These are phyloP conservation scores for Cephus runcator DNA, from an alignment of 2,888 invertebrate species.

Conservation along the genomic window DNA sequence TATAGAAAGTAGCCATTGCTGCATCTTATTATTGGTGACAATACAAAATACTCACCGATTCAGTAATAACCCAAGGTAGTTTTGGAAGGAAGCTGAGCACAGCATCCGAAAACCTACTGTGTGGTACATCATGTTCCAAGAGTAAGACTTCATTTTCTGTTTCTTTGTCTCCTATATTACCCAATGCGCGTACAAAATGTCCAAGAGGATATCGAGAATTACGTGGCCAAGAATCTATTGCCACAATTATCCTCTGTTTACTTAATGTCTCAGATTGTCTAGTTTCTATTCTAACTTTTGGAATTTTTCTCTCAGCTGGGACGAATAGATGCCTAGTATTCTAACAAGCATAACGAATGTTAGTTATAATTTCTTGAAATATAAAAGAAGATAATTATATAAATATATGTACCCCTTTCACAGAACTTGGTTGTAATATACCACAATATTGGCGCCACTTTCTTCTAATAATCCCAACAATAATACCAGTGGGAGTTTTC, in stretches of 20 bases:
- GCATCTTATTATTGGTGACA: not conserved
- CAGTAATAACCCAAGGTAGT: slow-evolving; percentile 88
- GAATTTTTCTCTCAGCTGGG: slow-evolving; percentile 93
- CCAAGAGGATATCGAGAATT: slow-evolving; percentile 94
- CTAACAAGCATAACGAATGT: slow-evolving; percentile 42
- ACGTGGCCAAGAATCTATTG: slow-evolving; percentile 96
- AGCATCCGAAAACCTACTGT: slow-evolving; percentile 93
- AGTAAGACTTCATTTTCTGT: slow-evolving; percentile 98
- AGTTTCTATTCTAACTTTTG: slow-evolving; percentile 95
- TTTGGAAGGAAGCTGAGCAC: slow-evolving; percentile 92
- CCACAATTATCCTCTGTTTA: slow-evolving; percentile 91
- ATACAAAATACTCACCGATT: slow-evolving; percentile 70
- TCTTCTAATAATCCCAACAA: slow-evolving; percentile 95
- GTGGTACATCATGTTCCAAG: slow-evolving; percentile 96
- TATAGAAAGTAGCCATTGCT: slow-evolving; percentile 1
- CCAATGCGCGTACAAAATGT: slow-evolving; percentile 94
- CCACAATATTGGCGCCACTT: slow-evolving; percentile 99
- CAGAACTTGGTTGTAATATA: slow-evolving; percentile 82
- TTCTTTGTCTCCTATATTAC: slow-evolving; percentile 90
- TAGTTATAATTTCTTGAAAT: not conserved
- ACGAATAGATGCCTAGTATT: slow-evolving; percentile 84
- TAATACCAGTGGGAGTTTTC: slow-evolving; percentile 72
- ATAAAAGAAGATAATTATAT: not conserved
- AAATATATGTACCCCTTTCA: slow-evolving; percentile 69
- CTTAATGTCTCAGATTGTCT: slow-evolving; percentile 85